A percentile compares a stretch with the other conserved stretches of the same genome.
These are phyloP conservation scores for Metridium senile DNA, from an alignment of 92 coral and sea anemone genomes.

Conservation along the genomic window DNA sequence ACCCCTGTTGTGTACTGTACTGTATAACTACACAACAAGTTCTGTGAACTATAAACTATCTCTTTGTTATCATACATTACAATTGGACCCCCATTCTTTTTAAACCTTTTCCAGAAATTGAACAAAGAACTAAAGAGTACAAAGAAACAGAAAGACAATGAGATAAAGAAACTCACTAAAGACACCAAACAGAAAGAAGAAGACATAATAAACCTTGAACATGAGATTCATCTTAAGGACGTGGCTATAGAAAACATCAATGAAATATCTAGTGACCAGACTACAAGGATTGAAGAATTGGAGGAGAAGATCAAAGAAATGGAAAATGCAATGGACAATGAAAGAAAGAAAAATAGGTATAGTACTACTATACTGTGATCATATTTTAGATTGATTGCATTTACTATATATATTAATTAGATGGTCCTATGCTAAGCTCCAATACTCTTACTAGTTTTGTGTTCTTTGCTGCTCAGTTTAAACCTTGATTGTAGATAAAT, in stretches of 20 bases:
- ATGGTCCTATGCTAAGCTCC: no score
- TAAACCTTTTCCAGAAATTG: slow-evolving; percentile 57
- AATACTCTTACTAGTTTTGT: neutral
- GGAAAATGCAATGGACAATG: slow-evolving; percentile 39
- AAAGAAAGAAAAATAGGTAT: slow-evolving; percentile 22
- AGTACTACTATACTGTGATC: neutral
- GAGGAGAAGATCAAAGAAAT: slow-evolving; percentile 42
- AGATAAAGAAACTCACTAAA: slow-evolving; percentile 64
- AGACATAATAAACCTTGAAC: slow-evolving; percentile 33
- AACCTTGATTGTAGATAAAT: no score
- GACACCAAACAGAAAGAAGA: slow-evolving; percentile 69
- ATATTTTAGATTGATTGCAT: neutral
- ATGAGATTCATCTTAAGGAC: slow-evolving; percentile 45
- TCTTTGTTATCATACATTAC: no score
- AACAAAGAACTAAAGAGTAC: slow-evolving; percentile 66
- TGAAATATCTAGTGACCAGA: slow-evolving; percentile 31
- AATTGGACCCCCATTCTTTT: no score
- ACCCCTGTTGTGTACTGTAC: no score
- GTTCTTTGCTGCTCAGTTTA: neutral
- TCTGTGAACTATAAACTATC: no score
- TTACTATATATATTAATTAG: no score
- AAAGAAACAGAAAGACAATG: slow-evolving; percentile 76
- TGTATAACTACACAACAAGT: no score
- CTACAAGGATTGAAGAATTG: slow-evolving; percentile 35
- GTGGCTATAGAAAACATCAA: slow-evolving; percentile 49